Evolutionary conservation across 64 coral and sea anemone genomes (phyloP).

Genomic region (Montipora cactus): DNA sequence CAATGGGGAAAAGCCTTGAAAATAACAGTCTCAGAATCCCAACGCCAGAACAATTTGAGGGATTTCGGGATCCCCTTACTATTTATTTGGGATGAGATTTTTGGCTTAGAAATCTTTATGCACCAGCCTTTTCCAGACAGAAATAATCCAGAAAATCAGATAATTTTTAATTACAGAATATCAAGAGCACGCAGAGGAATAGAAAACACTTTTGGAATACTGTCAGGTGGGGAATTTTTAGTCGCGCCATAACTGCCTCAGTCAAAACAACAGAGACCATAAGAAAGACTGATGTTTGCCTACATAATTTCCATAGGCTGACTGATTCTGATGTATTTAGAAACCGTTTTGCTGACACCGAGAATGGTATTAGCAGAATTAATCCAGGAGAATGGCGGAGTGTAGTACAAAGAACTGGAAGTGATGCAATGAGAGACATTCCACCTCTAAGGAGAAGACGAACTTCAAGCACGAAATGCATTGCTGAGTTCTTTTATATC

Average conservation of each 20-base stretch:
- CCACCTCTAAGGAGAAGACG: too few relatives aligned
- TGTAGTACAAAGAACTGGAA: too few relatives aligned
- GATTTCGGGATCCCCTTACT: slow-evolving; percentile 34
- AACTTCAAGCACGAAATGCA: too few relatives aligned
- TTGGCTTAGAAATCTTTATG: too few relatives aligned
- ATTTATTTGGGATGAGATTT: slow-evolving; percentile 49
- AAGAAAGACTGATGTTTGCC: slow-evolving; percentile 48
- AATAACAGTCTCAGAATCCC: slow-evolving; percentile 53
- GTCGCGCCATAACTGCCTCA: slow-evolving; percentile 39
- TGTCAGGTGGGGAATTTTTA: slow-evolving; percentile 43
- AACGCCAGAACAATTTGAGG: slow-evolving; percentile 39
- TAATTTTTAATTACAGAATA: slow-evolving; percentile 44
- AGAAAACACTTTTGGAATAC: slow-evolving; percentile 46
- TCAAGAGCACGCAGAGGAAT: slow-evolving; percentile 45
- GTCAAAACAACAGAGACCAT: slow-evolving; percentile 65
- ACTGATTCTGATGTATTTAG: too few relatives aligned
- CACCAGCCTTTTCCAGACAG: too few relatives aligned
- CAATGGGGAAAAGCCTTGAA: slow-evolving; percentile 39
- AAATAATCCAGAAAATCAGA: too few relatives aligned
- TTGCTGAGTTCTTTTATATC: too few relatives aligned
- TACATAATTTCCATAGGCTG: background rate
- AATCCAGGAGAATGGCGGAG: too few relatives aligned
- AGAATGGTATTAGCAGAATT: too few relatives aligned
- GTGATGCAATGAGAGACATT: too few relatives aligned
- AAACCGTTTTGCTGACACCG: too few relatives aligned